These are phyloP conservation scores for Sitophilus oryzae DNA, from an alignment of 1,140 invertebrate species.

Conservation along the genomic window DNA sequence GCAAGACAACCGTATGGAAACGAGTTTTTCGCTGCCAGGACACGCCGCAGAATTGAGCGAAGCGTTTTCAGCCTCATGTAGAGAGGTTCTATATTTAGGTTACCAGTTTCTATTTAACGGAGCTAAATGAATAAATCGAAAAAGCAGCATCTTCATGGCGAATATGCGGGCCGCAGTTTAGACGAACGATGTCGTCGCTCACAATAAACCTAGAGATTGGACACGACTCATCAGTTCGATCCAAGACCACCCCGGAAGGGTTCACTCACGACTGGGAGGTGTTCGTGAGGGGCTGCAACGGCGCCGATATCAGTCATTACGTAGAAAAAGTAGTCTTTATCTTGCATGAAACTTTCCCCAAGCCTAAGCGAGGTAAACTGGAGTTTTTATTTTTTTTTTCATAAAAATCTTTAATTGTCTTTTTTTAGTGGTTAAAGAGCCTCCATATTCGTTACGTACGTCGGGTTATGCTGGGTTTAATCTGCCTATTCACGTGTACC, in stretches of 20 bases:
- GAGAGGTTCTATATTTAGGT: slow-evolving; percentile 30
- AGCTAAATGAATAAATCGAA: slow-evolving; percentile 14
- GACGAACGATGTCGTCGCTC: slow-evolving; percentile 57
- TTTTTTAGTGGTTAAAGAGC: slow-evolving; percentile 73
- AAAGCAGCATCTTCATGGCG: slow-evolving; percentile 21
- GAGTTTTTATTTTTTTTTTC: slow-evolving; percentile 5
- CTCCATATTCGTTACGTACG: slow-evolving; percentile 86
- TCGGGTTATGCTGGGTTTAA: slow-evolving; percentile 92
- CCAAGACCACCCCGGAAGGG: slow-evolving; percentile 74
- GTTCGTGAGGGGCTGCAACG: slow-evolving; percentile 84
- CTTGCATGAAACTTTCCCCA: slow-evolving; percentile 86
- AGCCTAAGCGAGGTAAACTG: slow-evolving; percentile 72
- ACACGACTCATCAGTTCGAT: slow-evolving; percentile 74
- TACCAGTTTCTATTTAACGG: slow-evolving; percentile 11
- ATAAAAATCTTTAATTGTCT: slow-evolving; percentile 13
- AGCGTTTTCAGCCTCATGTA: slow-evolving; percentile 16
- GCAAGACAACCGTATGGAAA: slow-evolving; percentile 1
- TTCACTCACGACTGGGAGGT: slow-evolving; percentile 98
- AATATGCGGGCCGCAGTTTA: slow-evolving; percentile 21
- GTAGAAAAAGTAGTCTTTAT: slow-evolving; percentile 93
- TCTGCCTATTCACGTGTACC: slow-evolving; percentile 83
- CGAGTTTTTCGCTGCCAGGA: not conserved
- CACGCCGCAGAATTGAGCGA: not conserved
- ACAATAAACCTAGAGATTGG: slow-evolving; percentile 88
- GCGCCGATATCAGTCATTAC: slow-evolving; percentile 80